Percentiles rank a stretch among this genome's conserved stretches.
These are phyloP conservation scores for Pseudorhombus dupliciocellatus DNA, from an alignment of 2,113 vertebrate genomes.

Conservation along the genomic window DNA sequence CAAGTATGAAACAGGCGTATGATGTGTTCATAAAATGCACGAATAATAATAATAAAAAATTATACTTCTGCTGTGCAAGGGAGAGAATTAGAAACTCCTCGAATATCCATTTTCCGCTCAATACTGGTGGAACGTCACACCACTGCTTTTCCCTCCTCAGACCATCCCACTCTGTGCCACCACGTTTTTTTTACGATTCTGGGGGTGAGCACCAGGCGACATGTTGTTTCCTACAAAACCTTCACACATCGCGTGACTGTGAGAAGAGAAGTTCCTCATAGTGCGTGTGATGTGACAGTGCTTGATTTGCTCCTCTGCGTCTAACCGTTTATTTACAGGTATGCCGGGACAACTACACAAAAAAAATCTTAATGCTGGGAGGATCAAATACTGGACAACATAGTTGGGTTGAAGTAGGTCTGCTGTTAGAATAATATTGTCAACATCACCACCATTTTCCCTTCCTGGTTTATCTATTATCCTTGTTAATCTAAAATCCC, in stretches of 20 bases:
- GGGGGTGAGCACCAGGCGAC: slow-evolving; percentile 57
- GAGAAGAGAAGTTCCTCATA: slow-evolving; percentile 12
- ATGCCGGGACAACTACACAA: neutral
- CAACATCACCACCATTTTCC: slow-evolving; percentile 71
- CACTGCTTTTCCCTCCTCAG: slow-evolving; percentile 66
- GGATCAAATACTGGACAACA: slow-evolving; percentile 5
- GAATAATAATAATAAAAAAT: slow-evolving; percentile 69
- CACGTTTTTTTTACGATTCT: slow-evolving; percentile 67
- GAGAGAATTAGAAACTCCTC: slow-evolving; percentile 31
- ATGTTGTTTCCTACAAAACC: slow-evolving; percentile 20
- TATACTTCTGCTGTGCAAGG: slow-evolving; percentile 53
- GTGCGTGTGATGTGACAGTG: slow-evolving; percentile 7
- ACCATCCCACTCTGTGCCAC: slow-evolving; percentile 62
- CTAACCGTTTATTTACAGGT: slow-evolving; percentile 31
- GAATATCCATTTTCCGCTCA: slow-evolving; percentile 30
- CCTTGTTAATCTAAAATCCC: slow-evolving; percentile 68
- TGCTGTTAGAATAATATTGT: slow-evolving; percentile 37
- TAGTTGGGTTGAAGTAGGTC: slow-evolving; percentile 4
- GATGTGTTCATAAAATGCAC: slow-evolving; percentile 70
- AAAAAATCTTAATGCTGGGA: neutral
- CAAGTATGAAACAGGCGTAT: slow-evolving; percentile 70
- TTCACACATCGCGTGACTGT: slow-evolving; percentile 17
- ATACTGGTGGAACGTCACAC: slow-evolving; percentile 35
- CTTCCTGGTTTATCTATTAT: slow-evolving; percentile 49
- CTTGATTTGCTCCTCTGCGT: slow-evolving; percentile 20